A percentile compares a stretch with the other conserved stretches of the same genome.
Evolutionary conservation across 2,797 vertebrate species (phyloP).

Genomic region (Macropodus opercularis): DNA sequence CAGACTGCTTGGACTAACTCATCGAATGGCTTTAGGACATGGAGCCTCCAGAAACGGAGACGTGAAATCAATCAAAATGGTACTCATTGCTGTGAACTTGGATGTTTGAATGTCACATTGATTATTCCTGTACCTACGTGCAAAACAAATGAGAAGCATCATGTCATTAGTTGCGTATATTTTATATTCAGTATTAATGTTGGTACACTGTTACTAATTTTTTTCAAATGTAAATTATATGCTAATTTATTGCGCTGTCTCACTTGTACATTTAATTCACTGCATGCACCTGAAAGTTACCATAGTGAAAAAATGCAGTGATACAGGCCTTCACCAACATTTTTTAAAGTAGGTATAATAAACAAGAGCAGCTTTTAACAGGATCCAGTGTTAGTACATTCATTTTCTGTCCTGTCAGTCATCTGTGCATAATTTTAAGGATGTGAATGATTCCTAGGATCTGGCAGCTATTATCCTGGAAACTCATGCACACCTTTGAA

Average conservation of each 20-base stretch:
- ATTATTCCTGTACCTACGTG: constrained; percentile 88
- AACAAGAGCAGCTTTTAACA: constrained; percentile 88
- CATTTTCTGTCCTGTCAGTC: constrained; percentile 33
- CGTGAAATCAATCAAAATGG: constrained; percentile 74
- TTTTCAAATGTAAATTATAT: constrained; percentile 97
- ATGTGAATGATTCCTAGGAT: too few species aligned
- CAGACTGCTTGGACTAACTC: constrained; percentile 73
- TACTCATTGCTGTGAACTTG: constrained; percentile 87
- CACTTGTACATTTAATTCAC: constrained; percentile 92
- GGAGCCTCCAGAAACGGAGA: constrained; percentile 67
- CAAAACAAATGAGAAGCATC: constrained; percentile 78
- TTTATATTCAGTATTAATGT: constrained; percentile 99
- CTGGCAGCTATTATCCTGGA: too few species aligned
- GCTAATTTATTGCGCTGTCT: constrained; percentile 99
- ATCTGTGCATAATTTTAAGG: too few species aligned
- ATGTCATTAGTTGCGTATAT: constrained; percentile 97
- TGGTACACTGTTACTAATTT: constrained; percentile 94
- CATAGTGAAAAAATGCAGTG: constrained; percentile 87
- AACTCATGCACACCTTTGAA: too few species aligned
- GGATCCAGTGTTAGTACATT: constrained; percentile 53
- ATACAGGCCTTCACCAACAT: constrained; percentile 83
- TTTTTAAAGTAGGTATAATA: constrained; percentile 89
- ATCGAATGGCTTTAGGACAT: constrained; percentile 66
- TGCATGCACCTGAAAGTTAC: constrained; percentile 90
- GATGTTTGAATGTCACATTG: constrained; percentile 94